Evolutionary conservation across 2,797 vertebrate species (phyloP), one percentile per base, ranked within the genome.

Genomic region (Parauchenoglanis ngamensis): DNA sequence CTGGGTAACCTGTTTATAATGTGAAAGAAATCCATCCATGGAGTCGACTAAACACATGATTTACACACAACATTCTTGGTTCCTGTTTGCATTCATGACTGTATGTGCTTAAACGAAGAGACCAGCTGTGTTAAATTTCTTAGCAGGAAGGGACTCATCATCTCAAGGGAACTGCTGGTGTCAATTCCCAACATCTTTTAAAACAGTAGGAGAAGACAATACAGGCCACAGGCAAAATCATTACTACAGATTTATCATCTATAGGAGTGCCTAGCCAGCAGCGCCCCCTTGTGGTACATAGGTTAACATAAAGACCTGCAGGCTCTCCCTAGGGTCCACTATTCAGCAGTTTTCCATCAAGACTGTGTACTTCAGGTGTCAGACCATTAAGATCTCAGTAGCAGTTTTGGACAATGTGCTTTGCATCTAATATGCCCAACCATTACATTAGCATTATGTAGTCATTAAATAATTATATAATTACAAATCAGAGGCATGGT

Each of bases 151-250:
- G 54, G 31, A 73, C 46, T 68, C 46, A 35, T 68, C 46, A 78
- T 80, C 67, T 57, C 52, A 68, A 57, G 75, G 6, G 11, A 25
- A 35, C 54, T 54, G 31, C 23, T 46, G 68, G 46, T 83, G 49
- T 87, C 72, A 57, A 35, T 57, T 63, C 21, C 59, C 70, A 65
- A n/a, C 35, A 54, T 56, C 28, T 59, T 65, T 65, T 87, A 87
- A 87, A 83, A 80, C 76, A 86, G 61, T 28, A 49, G 31, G 84
- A 63, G 23, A 83, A 56, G 40, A 54, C 63, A 86, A 82, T 63
- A 8, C 70, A 56, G 52, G 35, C 67, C 54, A 72, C 3, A 21
- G 65, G 17, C 52, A 56, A 21, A 40, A 61, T 80, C 35, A 61
- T 61, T 44, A 44, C 56, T 35, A 25, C 7, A 31, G n/a, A 10